These are phyloP conservation scores for Temnothorax longispinosus DNA, from an alignment of 1,140 invertebrate genomes.

Conservation along the genomic window DNA sequence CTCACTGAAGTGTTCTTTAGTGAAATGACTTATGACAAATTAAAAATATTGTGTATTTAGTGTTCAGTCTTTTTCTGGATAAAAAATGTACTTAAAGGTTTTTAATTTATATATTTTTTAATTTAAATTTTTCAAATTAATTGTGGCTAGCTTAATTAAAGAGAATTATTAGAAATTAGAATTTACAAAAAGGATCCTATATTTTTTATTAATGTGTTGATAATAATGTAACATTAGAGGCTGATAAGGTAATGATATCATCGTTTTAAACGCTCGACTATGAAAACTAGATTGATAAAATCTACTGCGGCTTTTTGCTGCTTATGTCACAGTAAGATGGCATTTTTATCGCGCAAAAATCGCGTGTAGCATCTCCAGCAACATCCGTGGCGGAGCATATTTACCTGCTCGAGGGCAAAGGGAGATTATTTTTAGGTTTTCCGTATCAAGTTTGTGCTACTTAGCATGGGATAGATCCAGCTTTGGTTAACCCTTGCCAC, in stretches of 20 bases:
- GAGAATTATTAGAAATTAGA: not conserved
- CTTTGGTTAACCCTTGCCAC: slow-evolving; percentile 21
- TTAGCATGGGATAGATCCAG: not conserved
- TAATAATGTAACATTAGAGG: not conserved
- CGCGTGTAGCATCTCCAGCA: slow-evolving; percentile 10
- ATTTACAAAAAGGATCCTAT: not conserved
- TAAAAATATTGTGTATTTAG: not conserved
- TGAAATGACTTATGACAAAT: not conserved
- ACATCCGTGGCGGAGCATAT: slow-evolving; percentile 36
- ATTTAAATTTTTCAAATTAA: not conserved
- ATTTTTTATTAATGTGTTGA: not conserved
- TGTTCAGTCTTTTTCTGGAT: not conserved
- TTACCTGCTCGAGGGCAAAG: slow-evolving; percentile 41
- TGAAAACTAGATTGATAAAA: slow-evolving; percentile 45
- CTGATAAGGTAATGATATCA: not conserved
- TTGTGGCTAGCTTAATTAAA: not conserved
- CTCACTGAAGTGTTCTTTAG: not conserved
- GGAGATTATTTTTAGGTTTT: slow-evolving; percentile 54
- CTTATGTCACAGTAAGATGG: not conserved
- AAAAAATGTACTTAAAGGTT: not conserved
- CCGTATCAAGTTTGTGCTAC: not conserved
- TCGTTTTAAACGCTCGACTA: not conserved
- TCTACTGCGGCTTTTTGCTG: slow-evolving; percentile 17
- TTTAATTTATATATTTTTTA: not conserved
- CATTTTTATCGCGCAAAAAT: slow-evolving; percentile 49